Evolutionary conservation across 2,797 vertebrate species (phyloP).

Genomic region (Okamejei kenojei): DNA sequence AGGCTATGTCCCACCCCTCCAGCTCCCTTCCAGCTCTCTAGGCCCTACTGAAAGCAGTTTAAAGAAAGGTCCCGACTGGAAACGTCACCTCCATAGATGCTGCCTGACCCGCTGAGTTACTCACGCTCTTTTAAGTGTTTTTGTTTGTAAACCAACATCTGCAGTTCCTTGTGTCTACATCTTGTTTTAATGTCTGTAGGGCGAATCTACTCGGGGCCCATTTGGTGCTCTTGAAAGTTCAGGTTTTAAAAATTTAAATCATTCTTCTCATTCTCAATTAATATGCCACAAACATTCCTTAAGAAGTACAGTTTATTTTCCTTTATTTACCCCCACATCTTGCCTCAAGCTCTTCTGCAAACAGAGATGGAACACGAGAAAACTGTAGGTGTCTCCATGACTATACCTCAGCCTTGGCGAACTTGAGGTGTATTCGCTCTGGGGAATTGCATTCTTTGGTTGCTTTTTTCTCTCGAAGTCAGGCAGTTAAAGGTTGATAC

Average conservation of each 20-base stretch:
- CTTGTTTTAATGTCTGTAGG: no score
- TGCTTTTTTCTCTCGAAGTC: background rate
- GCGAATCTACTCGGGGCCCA: background rate
- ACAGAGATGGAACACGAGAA: background rate
- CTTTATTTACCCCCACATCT: background rate
- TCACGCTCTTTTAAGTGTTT: no score
- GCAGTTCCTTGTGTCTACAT: no score
- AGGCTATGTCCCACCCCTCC: no score
- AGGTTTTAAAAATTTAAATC: slow-evolving; percentile 5
- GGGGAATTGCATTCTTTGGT: background rate
- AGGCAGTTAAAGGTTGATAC: background rate
- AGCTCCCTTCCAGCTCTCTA: no score
- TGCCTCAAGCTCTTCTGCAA: background rate
- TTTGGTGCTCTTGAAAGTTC: background rate
- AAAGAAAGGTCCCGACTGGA: no score
- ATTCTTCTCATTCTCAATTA: background rate
- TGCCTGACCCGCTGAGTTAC: no score
- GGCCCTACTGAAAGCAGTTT: no score
- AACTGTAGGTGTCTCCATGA: background rate
- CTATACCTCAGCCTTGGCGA: background rate
- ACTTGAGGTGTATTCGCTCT: slow-evolving; percentile 11
- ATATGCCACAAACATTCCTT: background rate
- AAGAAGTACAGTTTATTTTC: background rate
- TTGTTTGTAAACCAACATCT: no score
- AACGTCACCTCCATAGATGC: no score